Conservation (phyloP, 2,888 invertebrate genomes). For the Lordiphosa fenestrarum region DNA sequence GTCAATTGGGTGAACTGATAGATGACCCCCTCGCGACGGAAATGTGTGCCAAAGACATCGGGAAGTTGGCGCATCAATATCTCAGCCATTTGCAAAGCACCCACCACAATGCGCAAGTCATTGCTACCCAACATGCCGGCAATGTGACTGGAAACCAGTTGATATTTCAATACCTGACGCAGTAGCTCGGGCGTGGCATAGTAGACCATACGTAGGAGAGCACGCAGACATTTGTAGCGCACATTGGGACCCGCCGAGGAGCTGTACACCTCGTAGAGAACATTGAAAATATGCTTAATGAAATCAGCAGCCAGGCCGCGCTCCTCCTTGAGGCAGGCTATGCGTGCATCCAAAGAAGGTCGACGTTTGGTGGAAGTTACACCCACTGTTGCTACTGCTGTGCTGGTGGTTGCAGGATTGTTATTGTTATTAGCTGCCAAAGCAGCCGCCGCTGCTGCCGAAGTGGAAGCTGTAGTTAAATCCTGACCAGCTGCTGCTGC, state of each 20-base stretch:
- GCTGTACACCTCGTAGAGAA: constrained; percentile 98
- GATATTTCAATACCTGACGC: constrained; percentile 86
- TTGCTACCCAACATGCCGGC: constrained; percentile 99
- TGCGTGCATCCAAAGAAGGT: constrained; percentile 83
- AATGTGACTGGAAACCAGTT: constrained; percentile 96
- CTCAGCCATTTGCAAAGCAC: constrained; percentile 97
- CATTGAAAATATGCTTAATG: constrained; percentile 92
- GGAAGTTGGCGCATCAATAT: constrained; percentile 98
- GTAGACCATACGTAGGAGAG: constrained; percentile 97
- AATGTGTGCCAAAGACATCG: constrained; percentile 96
- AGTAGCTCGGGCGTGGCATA: constrained; percentile 94
- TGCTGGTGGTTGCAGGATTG: constrained; percentile 27
- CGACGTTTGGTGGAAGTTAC: constrained; percentile 61
- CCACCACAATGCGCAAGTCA: constrained; percentile 97
- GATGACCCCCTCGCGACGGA: constrained; percentile 98
- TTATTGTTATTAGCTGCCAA: constrained; percentile 13
- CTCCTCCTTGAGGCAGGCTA: constrained; percentile 86
- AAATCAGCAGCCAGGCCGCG: constrained; percentile 86
- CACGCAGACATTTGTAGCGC: constrained; percentile 97
- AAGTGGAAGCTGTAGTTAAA: constrained; percentile 50
- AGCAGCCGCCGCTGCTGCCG: constrained; percentile 9
- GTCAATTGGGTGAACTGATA: constrained; percentile 89
- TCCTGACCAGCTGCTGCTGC: constrained; percentile 66
- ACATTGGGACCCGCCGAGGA: constrained; percentile 99
- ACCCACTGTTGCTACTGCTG: constrained; percentile 4